Base-by-base conservation (phyloP, 2,797 vertebrate genomes). In the Protonibea diacanthus region DNA sequence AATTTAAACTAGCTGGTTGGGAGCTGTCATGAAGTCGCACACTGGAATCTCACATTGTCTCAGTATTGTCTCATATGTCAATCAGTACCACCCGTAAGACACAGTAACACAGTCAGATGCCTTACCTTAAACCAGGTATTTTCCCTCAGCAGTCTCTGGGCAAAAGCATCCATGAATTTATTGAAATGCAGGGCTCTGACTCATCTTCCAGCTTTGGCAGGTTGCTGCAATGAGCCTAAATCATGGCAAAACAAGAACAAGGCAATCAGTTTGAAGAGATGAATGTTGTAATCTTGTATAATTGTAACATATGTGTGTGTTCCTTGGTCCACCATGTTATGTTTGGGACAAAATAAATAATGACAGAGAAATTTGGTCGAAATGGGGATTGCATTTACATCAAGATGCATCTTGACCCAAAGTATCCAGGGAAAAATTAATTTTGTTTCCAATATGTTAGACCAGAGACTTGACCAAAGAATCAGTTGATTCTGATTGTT, bases 51-150 rank as follows among this genome's bases (percentile, higher is more conserved):
- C 21, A n/a, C 71, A 64, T n/a, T n/a, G n/a, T n/a, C n/a, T n/a
- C n/a, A n/a, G n/a, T n/a, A n/a, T 25, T n/a, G 23, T 21, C 11
- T 69, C 29, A 67, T 29, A 60, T 33, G 48, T 68, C 57, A 82
- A 38, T 73, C 68, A 70, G 62, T 58, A 68, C 52, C 58, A 53
- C 3, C 29, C 38, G 49, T 40, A 78, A 58, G 60, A 62, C 63
- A 67, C 27, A 47, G 69, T 20, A 53, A 66, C 38, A 75, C 47
- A 49, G 10, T 11, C 38, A 80, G 44, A 13, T 15, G 58, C 4
- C 25, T 69, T 71, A 69, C 62, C 53, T 80, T 65, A 23, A 59
- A 48, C 18, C n/a, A 29, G 12, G 14, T 45, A 29, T 58, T 20
- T 42, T 33, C 64, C 64, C 27, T 60, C 60, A 55, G 7, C 48